Base-by-base conservation (phyloP, 2,113 vertebrate genomes). In the Solea senegalensis region DNA sequence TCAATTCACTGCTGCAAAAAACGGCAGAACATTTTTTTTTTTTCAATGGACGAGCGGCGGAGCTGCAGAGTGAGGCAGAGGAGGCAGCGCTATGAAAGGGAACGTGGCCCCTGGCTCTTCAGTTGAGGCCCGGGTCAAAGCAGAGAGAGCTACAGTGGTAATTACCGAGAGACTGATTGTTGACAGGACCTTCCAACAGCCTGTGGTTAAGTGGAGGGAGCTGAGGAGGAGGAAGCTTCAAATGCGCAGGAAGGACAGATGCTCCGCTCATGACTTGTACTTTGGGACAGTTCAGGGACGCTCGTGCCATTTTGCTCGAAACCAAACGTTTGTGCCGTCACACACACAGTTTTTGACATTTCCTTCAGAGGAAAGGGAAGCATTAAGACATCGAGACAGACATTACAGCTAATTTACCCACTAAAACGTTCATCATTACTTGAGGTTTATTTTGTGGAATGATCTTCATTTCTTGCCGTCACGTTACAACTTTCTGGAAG, bases 171-270 rank as follows among this genome's bases (percentile, higher is more conserved):
- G 80, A 74, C 78, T 85, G 87, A 90, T 83, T 87, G 85, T 85
- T 86, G 83, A 85, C 85, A 86, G 89, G 80, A 85, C 71, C 87
- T 85, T 87, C 88, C 86, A 86, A 69, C 88, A 84, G 86, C 79
- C 86, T 81, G 83, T 83, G 84, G 88, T 89, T 88, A 87, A 66
- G 78, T 81, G 73, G 71, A 80, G 51, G 78, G 75, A 83, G 84
- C 82, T 67, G 74, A 86, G 85, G 84, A 73, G 84, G 84, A 81
- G 80, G 83, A 86, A 56, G 76, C 83, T 78, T 86, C 81, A 71
- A 80, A 80, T 74, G 69, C 69, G 60, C 56, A 61, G 64, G 48
- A 72, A 73, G 83, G 81, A 85, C 87, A 86, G 82, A 90, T 76
- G 85, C 82, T 81, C 70, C 55, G 65, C 73, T 77, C 70, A 84